Evolutionary conservation across 2,797 vertebrate species (phyloP), one percentile per base, ranked within the genome.

Genomic region (Clarias fuscus): DNA sequence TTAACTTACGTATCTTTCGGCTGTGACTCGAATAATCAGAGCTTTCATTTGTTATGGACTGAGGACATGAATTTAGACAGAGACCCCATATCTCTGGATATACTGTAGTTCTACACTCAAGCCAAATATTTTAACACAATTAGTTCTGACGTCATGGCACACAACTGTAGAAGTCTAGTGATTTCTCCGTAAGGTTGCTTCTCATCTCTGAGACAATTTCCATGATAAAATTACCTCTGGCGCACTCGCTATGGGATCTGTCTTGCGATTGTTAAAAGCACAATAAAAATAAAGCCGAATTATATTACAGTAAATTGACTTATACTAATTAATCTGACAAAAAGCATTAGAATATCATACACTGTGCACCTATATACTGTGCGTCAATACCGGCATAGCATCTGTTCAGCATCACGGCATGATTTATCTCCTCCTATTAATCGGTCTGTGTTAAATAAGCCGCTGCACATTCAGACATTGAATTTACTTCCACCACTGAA

Each of bases 381-480:
- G 27, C 33, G 4, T 30, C 75, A 58, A n/a, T 22, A 61, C 22
- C 24, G 64, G 77, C n/a, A 40, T 2, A 77, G 20, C 17, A 37
- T 64, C 78, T 64, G 18, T 3, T 40, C 59, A 27, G 78, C 13
- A 0, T 43, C 59, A 8, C 22, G 6, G 33, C 0, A 27, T 86
- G 68, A 89, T 86, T 84, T 83, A 79, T 89, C 87, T 88, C 71
- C 68, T 73, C 70, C 79, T 93, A 91, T 91, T 90, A 91, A 90
- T 92, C 92, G 93, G 91, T 93, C 91, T 92, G 92, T 93, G 93
- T 93, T 93, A 95, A 95, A 95, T 95, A 94, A 93, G 92, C 92
- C 90, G n/a, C 61, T 10, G 20, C 37, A 53, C 67, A 4, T 72
- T 82, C 88, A 87, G 91, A 84, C 90, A 90, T 95, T 94, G 92